Conservation (phyloP, 2,888 invertebrate genomes). For the Pollenia labialis region DNA sequence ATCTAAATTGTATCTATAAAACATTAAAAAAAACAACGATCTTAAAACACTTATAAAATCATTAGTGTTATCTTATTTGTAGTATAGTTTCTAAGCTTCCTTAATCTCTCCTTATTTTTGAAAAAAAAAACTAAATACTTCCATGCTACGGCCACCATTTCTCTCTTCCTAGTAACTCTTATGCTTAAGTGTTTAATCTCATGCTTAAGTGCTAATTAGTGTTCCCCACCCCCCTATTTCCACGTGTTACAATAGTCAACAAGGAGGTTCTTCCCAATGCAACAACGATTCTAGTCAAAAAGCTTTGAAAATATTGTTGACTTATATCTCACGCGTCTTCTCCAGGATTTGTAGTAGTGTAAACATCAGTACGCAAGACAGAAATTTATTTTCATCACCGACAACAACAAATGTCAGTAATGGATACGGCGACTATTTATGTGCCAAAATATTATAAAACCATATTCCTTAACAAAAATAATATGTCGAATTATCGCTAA, state of each 20-base stretch:
- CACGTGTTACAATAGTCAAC: constrained; percentile 32
- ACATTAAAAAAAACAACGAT: too few species aligned
- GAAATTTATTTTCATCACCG: constrained; percentile 14
- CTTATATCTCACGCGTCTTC: constrained; percentile 62
- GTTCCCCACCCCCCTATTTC: not conserved
- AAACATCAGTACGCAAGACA: constrained; percentile 67
- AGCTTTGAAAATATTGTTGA: constrained; percentile 67
- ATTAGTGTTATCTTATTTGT: too few species aligned
- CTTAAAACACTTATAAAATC: too few species aligned
- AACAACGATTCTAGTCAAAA: not conserved
- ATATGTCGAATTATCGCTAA: not conserved
- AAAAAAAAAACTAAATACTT: too few species aligned
- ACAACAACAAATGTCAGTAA: not conserved
- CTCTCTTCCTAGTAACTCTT: not conserved
- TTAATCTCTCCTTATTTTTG: too few species aligned
- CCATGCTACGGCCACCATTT: too few species aligned
- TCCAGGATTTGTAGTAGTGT: constrained; percentile 69
- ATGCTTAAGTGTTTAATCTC: not conserved
- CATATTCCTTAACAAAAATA: not conserved
- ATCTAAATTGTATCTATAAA: too few species aligned
- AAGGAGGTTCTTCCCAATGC: constrained; percentile 56
- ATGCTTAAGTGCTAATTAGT: not conserved
- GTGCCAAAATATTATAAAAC: not conserved
- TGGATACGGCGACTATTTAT: not conserved
- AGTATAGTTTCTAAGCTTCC: too few species aligned